Base-by-base conservation (phyloP, 2,113 vertebrate genomes). In the Murina feae region DNA sequence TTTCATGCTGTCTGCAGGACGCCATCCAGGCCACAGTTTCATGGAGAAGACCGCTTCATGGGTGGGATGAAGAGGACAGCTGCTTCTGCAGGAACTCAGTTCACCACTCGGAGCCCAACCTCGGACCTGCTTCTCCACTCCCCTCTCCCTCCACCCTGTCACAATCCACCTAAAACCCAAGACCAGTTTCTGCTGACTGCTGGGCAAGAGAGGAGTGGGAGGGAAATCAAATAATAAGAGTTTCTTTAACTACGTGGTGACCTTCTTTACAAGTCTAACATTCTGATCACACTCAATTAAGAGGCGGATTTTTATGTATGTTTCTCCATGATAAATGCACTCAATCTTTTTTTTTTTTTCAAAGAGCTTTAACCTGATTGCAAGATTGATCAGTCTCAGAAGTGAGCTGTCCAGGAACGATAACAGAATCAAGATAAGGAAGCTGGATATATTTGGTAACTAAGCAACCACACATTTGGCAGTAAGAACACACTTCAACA, bases 391-490 rank as follows among this genome's bases (percentile, higher is more conserved):
- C 30, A 32, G n/a, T 90, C 76, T 93, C 42, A 71, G 76, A 30
- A 94, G 68, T 94, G 63, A 87, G 39, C 71, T 91, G 35, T 47
- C 32, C 35, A 89, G 65, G 51, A 51, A 69, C 28, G 49, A 42
- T 39, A 94, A 89, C 8, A 72, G 80, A 87, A 95, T 72, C 42
- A 96, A 89, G 72, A 83, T 75, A 81, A 92, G 21, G 55, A 21
- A 89, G 23, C 49, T 32, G 69, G 4, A 30, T 32, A 76, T 49
- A 74, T 90, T 30, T 82, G 82, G 37, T 69, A 88, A 65, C 66
- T 91, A 53, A 86, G 65, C 60, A 89, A 92, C 30, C n/a, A 78
- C 25, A 63, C 0, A 35, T 49, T 81, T 63, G 55, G 53, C 39
- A 49, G 74, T 6, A 25, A 69, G 66, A 95, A 60, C 37, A 88